Evolutionary conservation across 2,888 invertebrate species (phyloP).

Genomic region (Antheraea yamamai): DNA sequence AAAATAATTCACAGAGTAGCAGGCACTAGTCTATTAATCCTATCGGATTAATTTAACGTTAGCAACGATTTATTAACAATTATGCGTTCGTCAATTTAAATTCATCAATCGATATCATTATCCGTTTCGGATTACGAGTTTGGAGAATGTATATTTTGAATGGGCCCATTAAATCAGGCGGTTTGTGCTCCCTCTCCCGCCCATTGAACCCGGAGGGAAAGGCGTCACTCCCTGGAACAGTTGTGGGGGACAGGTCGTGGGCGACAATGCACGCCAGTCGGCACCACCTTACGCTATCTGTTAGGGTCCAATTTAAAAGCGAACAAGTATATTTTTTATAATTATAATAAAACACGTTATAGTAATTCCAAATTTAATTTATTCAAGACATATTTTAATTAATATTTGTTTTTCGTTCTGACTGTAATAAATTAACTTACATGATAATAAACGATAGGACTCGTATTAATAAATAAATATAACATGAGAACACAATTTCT

Average conservation of each 20-base stretch:
- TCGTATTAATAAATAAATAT: neutral
- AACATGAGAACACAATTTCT: too few species aligned
- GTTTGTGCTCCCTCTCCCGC: conserved; percentile 33
- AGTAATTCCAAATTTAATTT: neutral
- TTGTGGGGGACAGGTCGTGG: conserved; percentile 38
- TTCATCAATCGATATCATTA: conserved; percentile 5
- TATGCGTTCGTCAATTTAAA: neutral
- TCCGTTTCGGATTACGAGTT: conserved; percentile 3
- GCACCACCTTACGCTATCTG: conserved; percentile 42
- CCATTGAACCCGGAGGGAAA: conserved; percentile 24
- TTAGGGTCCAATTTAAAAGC: conserved; percentile 22
- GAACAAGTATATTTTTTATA: neutral
- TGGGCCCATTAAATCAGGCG: conserved; percentile 41
- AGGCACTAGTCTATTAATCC: neutral
- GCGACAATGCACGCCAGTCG: conserved; percentile 38
- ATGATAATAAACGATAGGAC: neutral
- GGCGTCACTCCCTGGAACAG: conserved; percentile 32
- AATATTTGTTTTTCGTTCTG: neutral
- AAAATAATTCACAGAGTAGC: neutral
- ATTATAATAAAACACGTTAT: neutral
- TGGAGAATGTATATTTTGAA: conserved; percentile 33
- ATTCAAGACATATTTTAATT: neutral
- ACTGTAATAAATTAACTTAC: neutral
- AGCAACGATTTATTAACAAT: neutral
- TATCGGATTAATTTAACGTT: neutral